These are phyloP conservation scores for Ochropleura plecta DNA, from an alignment of 2,888 invertebrate species.

Conservation along the genomic window DNA sequence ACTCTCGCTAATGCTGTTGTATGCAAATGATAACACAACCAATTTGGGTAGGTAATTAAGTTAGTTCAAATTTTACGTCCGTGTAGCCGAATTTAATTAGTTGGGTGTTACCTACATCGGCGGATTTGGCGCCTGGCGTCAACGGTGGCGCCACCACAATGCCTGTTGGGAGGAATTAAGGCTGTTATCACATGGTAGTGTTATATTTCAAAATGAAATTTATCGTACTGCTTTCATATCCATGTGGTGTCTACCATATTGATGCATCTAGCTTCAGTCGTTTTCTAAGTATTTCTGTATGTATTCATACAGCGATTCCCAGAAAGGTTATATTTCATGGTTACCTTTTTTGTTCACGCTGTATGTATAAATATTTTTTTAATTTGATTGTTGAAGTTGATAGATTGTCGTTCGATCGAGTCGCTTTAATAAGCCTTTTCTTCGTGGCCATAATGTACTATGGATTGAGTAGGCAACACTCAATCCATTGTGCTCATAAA, in stretches of 20 bases:
- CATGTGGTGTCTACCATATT: background rate
- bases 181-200: conserved; percentile 13
- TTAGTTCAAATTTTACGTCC: conserved; percentile 66
- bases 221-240: background rate
- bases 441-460: background rate
- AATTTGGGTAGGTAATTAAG: conserved; percentile 67
- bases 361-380: too few relatives aligned
- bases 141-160: conserved; percentile 39
- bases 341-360: too few relatives aligned
- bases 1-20: conserved; percentile 61
- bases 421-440: background rate
- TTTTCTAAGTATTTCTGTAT: background rate
- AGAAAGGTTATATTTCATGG: too few relatives aligned
- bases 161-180: conserved; percentile 1
- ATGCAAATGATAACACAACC: conserved; percentile 68
- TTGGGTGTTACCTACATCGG: conserved; percentile 59
- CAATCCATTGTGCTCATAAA: background rate
- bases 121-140: conserved; percentile 60
- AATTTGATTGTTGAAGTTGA: background rate
- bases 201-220: background rate
- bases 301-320: background rate
- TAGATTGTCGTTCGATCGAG: background rate
- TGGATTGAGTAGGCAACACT: background rate
- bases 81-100: conserved; percentile 67
- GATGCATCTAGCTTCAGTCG: background rate